phyloP scores from a whole-genome alignment of 1,140 invertebrate genomes.

The Drosophila albomicans region DNA sequence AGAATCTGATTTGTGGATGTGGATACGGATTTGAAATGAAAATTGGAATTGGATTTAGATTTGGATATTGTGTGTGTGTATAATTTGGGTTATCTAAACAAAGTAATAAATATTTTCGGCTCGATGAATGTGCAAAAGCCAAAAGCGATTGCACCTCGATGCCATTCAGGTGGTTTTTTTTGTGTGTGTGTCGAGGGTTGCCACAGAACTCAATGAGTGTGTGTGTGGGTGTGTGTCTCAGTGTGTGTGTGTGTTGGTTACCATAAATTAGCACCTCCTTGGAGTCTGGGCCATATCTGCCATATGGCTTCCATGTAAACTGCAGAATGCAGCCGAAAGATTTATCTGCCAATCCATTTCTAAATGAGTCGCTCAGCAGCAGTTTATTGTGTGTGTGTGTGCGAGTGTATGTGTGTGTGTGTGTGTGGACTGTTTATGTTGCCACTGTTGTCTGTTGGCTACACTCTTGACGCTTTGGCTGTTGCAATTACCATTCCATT shows the following conservation, averaged over 20 bases:
- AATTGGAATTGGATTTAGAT: not conserved
- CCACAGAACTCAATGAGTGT: not conserved
- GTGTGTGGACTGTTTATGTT: slow-evolving; percentile 3
- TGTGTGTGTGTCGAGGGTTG: slow-evolving; percentile 3
- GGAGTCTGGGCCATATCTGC: slow-evolving; percentile 50
- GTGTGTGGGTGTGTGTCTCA: not conserved
- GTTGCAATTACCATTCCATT: slow-evolving; percentile 27
- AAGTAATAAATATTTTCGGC: slow-evolving; percentile 63
- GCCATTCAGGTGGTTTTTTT: slow-evolving; percentile 33
- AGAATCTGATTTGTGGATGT: slow-evolving; percentile 8
- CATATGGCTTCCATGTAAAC: slow-evolving; percentile 71
- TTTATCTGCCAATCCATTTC: slow-evolving; percentile 72
- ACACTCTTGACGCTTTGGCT: not conserved
- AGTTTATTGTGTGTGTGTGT: slow-evolving; percentile 35
- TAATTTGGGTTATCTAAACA: slow-evolving; percentile 80
- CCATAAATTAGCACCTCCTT: slow-evolving; percentile 75
- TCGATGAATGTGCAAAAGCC: slow-evolving; percentile 54
- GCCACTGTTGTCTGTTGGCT: slow-evolving; percentile 18
- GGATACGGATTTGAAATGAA: not conserved
- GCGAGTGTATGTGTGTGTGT: not conserved
- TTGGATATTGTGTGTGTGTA: not conserved
- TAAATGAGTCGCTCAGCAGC: slow-evolving; percentile 64
- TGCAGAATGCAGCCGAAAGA: slow-evolving; percentile 69
- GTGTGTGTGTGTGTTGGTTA: slow-evolving; percentile 59
- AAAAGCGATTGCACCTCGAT: slow-evolving; percentile 31